Percentiles rank a stretch among this genome's conserved stretches.
Conservation (phyloP, 2,888 invertebrate species). For the Phortica magna region DNA sequence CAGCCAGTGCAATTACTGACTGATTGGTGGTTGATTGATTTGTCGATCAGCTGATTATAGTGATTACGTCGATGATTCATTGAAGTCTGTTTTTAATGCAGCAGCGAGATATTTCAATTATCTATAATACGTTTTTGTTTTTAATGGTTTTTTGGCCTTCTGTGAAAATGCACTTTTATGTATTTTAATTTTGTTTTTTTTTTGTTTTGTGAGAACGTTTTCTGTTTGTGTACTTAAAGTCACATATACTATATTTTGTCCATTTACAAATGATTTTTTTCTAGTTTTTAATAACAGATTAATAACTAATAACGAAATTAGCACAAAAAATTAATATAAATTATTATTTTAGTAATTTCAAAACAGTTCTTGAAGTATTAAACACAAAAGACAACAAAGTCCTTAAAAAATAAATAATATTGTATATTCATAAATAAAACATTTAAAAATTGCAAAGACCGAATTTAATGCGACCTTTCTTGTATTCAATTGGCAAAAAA, state of each 20-base stretch:
- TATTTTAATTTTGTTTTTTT: conserved; percentile 41
- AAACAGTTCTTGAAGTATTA: conserved; percentile 18
- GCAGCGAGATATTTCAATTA: conserved; percentile 40
- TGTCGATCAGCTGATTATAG: not conserved
- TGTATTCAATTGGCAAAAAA: not conserved
- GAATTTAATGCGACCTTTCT: not conserved
- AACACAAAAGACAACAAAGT: conserved; percentile 18
- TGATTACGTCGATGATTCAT: conserved; percentile 7
- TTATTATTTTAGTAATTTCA: not conserved
- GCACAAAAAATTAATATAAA: not conserved
- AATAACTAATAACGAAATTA: not conserved
- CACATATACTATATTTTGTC: not conserved
- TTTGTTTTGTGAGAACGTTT: conserved; percentile 34
- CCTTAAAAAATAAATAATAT: conserved; percentile 2
- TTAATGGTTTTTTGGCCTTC: conserved; percentile 49
- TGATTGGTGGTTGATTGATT: conserved; percentile 5
- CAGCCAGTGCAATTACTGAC: not conserved
- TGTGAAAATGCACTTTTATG: conserved; percentile 48
- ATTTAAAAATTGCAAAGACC: conserved; percentile 2
- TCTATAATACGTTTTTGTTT: not conserved
- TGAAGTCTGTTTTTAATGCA: not conserved
- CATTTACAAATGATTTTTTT: not conserved
- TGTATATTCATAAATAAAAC: conserved; percentile 14
- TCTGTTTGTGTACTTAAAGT: conserved; percentile 24
- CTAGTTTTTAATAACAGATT: not conserved